Evolutionary conservation across 2,113 vertebrate species (phyloP).

Genomic region (Thryonomys swinderianus): DNA sequence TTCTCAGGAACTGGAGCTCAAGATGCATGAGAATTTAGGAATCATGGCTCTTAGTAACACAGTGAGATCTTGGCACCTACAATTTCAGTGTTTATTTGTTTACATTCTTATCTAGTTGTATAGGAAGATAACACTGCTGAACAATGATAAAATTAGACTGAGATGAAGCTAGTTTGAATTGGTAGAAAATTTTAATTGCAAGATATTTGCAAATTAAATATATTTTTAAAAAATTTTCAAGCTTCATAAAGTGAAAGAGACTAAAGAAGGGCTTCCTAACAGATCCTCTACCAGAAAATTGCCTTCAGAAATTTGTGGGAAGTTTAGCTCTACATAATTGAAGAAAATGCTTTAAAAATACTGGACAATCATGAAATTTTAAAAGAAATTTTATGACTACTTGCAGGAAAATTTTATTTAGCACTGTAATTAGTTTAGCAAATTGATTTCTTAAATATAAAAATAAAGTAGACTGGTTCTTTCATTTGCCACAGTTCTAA

Average conservation of each 20-base stretch:
- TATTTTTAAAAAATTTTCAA: not conserved
- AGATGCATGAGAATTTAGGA: not conserved
- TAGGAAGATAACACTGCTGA: not conserved
- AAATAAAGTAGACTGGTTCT: not conserved
- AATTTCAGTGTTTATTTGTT: not conserved
- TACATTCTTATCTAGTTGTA: not conserved
- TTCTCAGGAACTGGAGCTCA: not conserved
- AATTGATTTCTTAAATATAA: slow-evolving; percentile 49
- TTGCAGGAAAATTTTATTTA: slow-evolving; percentile 34
- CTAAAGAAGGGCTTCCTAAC: not conserved
- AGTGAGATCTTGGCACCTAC: not conserved
- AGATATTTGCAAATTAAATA: slow-evolving; percentile 28
- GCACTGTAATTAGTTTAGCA: slow-evolving; percentile 33
- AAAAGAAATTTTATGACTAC: slow-evolving; percentile 57
- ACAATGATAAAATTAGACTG: not conserved
- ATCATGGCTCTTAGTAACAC: not conserved
- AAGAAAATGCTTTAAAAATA: slow-evolving; percentile 17
- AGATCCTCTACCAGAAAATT: not conserved
- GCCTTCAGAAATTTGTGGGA: slow-evolving; percentile 42
- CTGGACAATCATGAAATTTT: slow-evolving; percentile 33
- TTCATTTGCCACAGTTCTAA: slow-evolving; percentile 47
- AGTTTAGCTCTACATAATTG: slow-evolving; percentile 5
- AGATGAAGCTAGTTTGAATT: not conserved
- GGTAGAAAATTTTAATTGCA: slow-evolving; percentile 26
- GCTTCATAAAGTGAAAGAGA: slow-evolving; percentile 29